Conservation (phyloP, 2,888 invertebrate genomes). For the Dione juno region DNA sequence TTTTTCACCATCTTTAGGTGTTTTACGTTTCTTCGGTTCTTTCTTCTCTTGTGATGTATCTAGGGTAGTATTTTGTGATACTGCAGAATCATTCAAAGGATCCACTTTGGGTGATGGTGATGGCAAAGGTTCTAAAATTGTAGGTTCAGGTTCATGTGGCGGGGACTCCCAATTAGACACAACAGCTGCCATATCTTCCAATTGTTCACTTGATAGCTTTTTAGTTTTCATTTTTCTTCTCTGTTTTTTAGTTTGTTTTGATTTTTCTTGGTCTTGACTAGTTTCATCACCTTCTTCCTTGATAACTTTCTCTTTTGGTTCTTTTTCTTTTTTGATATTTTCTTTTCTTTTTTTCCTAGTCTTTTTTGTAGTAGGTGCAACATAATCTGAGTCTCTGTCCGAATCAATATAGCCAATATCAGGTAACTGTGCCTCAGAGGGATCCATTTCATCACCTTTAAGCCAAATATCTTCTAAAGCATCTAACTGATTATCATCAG, state of each 20-base stretch:
- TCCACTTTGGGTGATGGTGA: conserved; percentile 44
- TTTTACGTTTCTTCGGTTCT: conserved; percentile 66
- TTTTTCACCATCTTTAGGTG: conserved; percentile 55
- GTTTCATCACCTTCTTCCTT: conserved; percentile 46
- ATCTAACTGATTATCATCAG: conserved; percentile 89
- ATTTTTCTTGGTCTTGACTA: conserved; percentile 45
- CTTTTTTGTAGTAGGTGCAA: conserved; percentile 60
- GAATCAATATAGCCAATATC: conserved; percentile 80
- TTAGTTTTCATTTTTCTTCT: conserved; percentile 47
- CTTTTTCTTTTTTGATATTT: conserved; percentile 60
- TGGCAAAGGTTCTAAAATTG: conserved; percentile 50
- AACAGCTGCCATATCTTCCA: conserved; percentile 65
- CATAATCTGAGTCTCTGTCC: conserved; percentile 77
- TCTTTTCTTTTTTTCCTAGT: conserved; percentile 60
- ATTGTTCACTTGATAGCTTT: conserved; percentile 62
- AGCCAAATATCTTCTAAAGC: conserved; percentile 91
- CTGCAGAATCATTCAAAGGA: conserved; percentile 38
- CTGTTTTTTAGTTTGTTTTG: conserved; percentile 41
- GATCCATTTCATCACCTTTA: conserved; percentile 90
- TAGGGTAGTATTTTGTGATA: conserved; percentile 16
- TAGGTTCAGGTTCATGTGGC: conserved; percentile 57
- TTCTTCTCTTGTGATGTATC: conserved; percentile 51
- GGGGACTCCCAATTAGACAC: conserved; percentile 73
- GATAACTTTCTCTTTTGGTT: conserved; percentile 51
- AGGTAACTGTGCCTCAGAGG: conserved; percentile 75